Evolutionary conservation across 2,113 vertebrate genomes (phyloP), one percentile per base, ranked within the genome.

Genomic region (Callipepla squamata): DNA sequence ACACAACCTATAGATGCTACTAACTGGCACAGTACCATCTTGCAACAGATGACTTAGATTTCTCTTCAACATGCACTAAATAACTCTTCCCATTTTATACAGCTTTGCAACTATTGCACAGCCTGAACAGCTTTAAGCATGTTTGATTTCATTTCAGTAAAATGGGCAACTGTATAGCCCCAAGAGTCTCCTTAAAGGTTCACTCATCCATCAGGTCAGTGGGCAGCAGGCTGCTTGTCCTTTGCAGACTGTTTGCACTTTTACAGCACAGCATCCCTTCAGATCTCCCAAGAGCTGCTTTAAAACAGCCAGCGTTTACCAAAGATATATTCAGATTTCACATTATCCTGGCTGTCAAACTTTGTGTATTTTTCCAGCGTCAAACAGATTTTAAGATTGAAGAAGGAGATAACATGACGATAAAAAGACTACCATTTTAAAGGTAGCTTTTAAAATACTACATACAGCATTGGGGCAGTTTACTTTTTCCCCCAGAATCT

Each of bases 351-450:
- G 55, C 90, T 95, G 91, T 94, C 94, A 97, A 94, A 73, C 90
- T 91, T 48, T 96, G 95, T 96, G 91, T 96, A 94, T 97, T 95
- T 96, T 85, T 84, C 85, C 89, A 94, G n/a, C 16, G 80, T 96
- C 97, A 95, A 55, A 22, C 86, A 58, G 93, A 90, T 81, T 95
- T 97, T 94, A 65, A 96, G 90, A 96, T 92, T 53, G 81, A 96
- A 80, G 74, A 50, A 62, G 76, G 92, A 96, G 85, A 95, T 79
- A 91, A 91, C 28, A 19, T 32, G 47, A 85, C 89, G 77, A 93
- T 94, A 97, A 97, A 96, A 95, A 96, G 86, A 58, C 93, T 59
- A 67, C 61, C 51, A 9, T 87, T 67, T 93, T 85, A 34, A 84
- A 92, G 69, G 76, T 14, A 68, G 66, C 67, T 47, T 90, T 94